Percentiles rank a stretch among this genome's conserved stretches.
phyloP scores from a whole-genome alignment of 1,140 invertebrate species.

The Drosophila teissieri region DNA sequence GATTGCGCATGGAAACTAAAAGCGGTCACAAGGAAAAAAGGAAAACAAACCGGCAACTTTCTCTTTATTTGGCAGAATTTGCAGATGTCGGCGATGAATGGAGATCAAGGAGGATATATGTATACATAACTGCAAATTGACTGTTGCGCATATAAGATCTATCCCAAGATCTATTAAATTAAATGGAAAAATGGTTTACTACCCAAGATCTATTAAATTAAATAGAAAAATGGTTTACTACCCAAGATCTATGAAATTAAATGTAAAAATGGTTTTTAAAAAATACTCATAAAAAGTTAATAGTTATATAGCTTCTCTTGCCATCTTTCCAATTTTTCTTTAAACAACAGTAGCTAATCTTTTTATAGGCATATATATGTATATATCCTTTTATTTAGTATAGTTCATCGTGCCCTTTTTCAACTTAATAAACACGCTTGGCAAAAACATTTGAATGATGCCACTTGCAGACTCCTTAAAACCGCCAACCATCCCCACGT shows the following conservation, averaged over 20 bases:
- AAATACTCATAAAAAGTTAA: too few species aligned
- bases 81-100: constrained; percentile 8
- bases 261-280: too few species aligned
- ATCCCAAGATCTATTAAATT: neutral
- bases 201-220: neutral
- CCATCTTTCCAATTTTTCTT: too few species aligned
- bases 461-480: constrained; percentile 17
- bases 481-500: neutral
- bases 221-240: neutral
- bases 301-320: too few species aligned
- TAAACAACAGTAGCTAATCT: neutral
- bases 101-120: constrained; percentile 13
- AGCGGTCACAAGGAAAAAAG: neutral
- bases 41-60: constrained; percentile 1
- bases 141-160: neutral
- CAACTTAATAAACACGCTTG: constrained; percentile 22
- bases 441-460: constrained; percentile 48
- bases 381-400: too few species aligned
- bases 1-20: constrained; percentile 55
- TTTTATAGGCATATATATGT: neutral
- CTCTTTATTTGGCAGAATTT: constrained; percentile 29
- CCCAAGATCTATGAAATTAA: neutral
- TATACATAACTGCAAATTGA: neutral
- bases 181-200: neutral
- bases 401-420: neutral